Conservation (phyloP, 2,797 vertebrate species). For the Peromyscus eremicus region DNA sequence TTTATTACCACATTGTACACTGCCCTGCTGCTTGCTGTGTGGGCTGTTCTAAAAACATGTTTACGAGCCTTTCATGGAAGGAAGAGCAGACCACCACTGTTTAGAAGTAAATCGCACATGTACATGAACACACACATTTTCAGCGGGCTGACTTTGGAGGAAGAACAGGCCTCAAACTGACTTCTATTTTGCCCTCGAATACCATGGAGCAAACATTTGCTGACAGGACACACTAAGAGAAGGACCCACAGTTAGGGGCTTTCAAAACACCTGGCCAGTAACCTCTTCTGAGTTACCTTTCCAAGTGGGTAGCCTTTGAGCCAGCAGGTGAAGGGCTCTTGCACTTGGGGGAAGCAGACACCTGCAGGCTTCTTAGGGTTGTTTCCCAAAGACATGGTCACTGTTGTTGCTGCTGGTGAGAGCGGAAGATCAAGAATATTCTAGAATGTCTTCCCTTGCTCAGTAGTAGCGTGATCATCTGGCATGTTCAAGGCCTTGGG, state of each 20-base stretch:
- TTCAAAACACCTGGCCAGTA: not conserved
- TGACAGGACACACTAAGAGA: not conserved
- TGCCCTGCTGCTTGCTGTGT: not conserved
- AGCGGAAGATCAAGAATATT: not conserved
- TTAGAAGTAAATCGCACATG: not conserved
- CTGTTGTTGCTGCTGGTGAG: not conserved
- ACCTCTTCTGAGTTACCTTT: not conserved
- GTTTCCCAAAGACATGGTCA: not conserved
- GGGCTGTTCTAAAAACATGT: constrained; percentile 14
- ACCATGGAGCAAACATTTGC: not conserved
- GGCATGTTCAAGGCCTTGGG: not conserved
- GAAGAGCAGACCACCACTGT: not conserved
- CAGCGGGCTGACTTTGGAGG: not conserved
- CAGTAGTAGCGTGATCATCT: not conserved
- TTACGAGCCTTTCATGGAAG: not conserved
- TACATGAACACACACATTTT: not conserved
- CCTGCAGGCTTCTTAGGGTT: not conserved
- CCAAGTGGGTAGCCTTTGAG: not conserved
- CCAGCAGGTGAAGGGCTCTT: not conserved
- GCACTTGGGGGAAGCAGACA: not conserved
- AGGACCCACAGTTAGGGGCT: not conserved
- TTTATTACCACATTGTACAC: not conserved
- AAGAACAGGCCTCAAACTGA: not conserved
- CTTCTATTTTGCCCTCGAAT: not conserved
- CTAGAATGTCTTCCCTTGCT: not conserved